Evolutionary conservation across 2,113 vertebrate species (phyloP), one percentile per base, ranked within the genome.

Genomic region (Ptilorrhoa leucosticta): DNA sequence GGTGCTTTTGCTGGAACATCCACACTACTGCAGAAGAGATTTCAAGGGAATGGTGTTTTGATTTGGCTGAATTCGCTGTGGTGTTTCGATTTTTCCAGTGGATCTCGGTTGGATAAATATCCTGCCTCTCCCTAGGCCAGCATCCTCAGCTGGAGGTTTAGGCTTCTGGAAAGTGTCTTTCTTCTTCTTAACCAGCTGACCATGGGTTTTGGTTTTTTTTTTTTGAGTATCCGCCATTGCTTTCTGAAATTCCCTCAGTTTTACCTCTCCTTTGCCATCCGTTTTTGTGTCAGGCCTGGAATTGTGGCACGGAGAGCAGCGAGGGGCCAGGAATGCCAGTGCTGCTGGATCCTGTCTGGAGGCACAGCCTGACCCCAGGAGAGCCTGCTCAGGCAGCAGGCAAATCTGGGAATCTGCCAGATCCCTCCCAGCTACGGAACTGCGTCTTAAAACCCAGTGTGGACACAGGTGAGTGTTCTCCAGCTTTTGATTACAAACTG

Each of bases 321-420:
- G 8, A 57, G 37, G 39, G 23, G 35, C 9, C 18, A 12, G 24
- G 3, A 6, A 13, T 39, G 5, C 45, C 37, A 14, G n/a, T 0
- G 11, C 4, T 2, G 44, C 58, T 61, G 58, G 37, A 64, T 51
- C 58, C 68, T 60, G 12, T 4, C 77, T 48, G 56, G 33, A 54
- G 44, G 20, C 58, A 76, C 66, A 11, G 16, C 4, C 33, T 37
- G 81, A 27, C 31, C 21, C 7, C 22, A 4, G 54, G 15, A 73
- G 50, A 77, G 27, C 31, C 53, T 60, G 19, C 19, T 51, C 45
- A 33, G 40, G 16, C 71, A 56, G 18, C 7, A 61, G 51, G 56
- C 11, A 19, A 35, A 21, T 10, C 37, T 81, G 54, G 28, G 58
- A 44, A 3, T 5, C 50, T 89, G 37, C 28, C 81, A 81, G 26